These are phyloP conservation scores for Hirtodrosophila trivittata DNA, from an alignment of 2,888 invertebrate genomes.

Conservation along the genomic window DNA sequence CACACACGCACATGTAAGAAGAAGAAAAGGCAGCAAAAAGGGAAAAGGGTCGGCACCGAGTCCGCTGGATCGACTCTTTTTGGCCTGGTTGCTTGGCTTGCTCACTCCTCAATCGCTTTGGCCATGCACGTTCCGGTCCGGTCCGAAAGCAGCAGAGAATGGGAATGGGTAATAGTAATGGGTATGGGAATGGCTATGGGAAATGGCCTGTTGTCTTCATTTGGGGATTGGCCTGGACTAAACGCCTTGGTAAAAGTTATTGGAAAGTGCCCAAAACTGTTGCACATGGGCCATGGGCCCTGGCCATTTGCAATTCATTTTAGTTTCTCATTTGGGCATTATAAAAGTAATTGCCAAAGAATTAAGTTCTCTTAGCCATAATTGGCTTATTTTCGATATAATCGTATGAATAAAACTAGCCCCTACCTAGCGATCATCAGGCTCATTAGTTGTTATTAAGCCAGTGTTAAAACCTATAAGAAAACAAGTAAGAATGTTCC, in stretches of 20 bases:
- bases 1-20: conserved; percentile 9
- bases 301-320: conserved; percentile 13
- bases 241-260: conserved; percentile 43
- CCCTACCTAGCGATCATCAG: no score
- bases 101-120: conserved; percentile 56
- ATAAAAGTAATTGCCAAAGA: not conserved
- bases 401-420: no score
- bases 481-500: no score
- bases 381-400: no score
- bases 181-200: conserved; percentile 30
- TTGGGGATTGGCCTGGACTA: conserved; percentile 50
- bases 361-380: not conserved
- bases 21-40: conserved; percentile 60
- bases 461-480: no score
- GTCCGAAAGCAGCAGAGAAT: conserved; percentile 15
- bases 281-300: conserved; percentile 20
- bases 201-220: conserved; percentile 60
- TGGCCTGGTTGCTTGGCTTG: conserved; percentile 41
- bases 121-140: conserved; percentile 53
- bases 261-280: conserved; percentile 46
- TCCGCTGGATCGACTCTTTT: conserved; percentile 47
- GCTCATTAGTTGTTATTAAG: no score
- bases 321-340: conserved; percentile 7
- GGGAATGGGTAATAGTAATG: not conserved
- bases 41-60: conserved; percentile 43